A percentile compares a stretch with the other conserved stretches of the same genome.
Conservation (phyloP, 2,888 invertebrate species). For the Holacanthella duospinosa region DNA sequence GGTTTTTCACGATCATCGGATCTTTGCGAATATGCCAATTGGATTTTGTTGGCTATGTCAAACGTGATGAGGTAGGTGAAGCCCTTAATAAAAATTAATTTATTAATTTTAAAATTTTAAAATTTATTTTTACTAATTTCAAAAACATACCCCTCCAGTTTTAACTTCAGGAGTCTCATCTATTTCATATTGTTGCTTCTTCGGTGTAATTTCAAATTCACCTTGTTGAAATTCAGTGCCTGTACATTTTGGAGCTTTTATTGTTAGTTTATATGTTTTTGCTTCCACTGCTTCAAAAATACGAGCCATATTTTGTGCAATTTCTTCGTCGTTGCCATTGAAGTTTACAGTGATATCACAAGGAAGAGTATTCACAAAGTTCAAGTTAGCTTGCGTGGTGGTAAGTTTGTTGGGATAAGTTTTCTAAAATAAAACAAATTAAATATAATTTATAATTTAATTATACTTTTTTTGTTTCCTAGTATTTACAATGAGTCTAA, state of each 20-base stretch:
- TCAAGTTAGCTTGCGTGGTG: conserved; percentile 44
- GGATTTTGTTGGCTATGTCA: neutral
- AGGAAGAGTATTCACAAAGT: conserved; percentile 54
- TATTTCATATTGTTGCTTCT: neutral
- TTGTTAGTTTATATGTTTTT: neutral
- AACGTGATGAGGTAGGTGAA: neutral
- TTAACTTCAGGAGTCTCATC: neutral
- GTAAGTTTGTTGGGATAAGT: conserved; percentile 33
- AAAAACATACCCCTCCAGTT: neutral
- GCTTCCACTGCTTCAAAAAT: neutral
- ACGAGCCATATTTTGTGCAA: neutral
- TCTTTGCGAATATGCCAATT: neutral
- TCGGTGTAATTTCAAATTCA: neutral
- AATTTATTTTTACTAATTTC: too few relatives aligned
- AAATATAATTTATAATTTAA: neutral
- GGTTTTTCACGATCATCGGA: conserved; percentile 51
- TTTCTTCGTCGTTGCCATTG: neutral
- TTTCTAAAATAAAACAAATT: conserved; percentile 28
- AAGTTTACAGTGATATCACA: conserved; percentile 46
- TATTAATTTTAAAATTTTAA: neutral
- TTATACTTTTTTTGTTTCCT: neutral
- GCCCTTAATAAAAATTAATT: neutral
- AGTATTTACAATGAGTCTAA: neutral
- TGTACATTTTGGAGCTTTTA: neutral
- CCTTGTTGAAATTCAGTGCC: neutral